phyloP scores from a whole-genome alignment of 2,888 invertebrate genomes.

The Campoplex nolae region DNA sequence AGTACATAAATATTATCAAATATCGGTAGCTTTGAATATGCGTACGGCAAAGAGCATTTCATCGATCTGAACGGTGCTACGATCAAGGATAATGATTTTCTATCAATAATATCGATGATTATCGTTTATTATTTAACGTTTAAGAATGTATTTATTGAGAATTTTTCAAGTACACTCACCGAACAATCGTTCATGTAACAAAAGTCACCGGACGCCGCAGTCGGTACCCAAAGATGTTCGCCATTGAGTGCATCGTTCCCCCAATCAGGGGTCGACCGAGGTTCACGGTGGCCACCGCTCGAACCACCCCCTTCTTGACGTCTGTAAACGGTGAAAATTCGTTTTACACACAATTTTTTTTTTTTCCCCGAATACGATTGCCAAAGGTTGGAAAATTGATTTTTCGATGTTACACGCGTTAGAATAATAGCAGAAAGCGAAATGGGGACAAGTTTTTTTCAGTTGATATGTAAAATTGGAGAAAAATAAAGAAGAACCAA shows the following conservation, averaged over 20 bases:
- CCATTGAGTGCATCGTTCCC: conserved; percentile 94
- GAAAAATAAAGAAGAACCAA: background rate
- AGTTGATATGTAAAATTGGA: background rate
- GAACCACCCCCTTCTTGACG: conserved; percentile 78
- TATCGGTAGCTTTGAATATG: background rate
- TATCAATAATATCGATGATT: background rate
- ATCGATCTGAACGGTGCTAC: background rate
- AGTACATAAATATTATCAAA: too few species aligned
- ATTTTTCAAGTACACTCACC: conserved; percentile 85
- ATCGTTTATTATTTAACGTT: background rate
- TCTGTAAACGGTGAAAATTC: conserved; percentile 71
- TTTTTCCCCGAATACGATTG: background rate
- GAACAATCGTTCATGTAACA: conserved; percentile 97
- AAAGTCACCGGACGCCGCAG: conserved; percentile 96
- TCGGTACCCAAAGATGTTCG: conserved; percentile 97
- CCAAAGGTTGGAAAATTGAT: background rate
- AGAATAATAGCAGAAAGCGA: background rate
- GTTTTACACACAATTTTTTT: background rate
- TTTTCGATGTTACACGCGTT: background rate
- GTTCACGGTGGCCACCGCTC: conserved; percentile 83
- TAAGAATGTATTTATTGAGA: background rate
- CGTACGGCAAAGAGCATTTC: background rate
- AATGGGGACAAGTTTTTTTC: background rate
- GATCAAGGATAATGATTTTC: background rate
- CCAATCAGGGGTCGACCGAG: conserved; percentile 95